Base-by-base conservation (phyloP, 1,140 invertebrate genomes). In the Trichomalopsis sarcophagae region DNA sequence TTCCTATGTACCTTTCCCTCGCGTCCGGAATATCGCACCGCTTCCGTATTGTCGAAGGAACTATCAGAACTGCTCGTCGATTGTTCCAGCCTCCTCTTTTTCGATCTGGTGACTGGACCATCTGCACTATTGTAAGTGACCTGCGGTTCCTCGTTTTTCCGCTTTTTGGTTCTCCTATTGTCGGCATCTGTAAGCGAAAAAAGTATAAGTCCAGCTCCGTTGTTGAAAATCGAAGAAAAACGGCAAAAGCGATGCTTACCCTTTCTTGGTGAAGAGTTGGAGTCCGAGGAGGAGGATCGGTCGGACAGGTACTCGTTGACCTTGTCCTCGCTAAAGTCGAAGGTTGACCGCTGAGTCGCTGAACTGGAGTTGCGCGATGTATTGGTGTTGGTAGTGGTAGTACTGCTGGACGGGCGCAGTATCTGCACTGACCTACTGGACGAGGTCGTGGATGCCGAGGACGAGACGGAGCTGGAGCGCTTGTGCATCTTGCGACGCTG, bases 401-500 rank as follows among this genome's bases (percentile, higher is more conserved):
- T 4, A 80, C 85, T 80, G 79, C 89, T 91, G 0, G 91, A 88
- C 4, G 86, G 88, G 74, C 87, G 84, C 1, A 90, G 27, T 0
- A 87, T 40, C 40, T 90, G 90, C 2, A 88, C 78, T 10, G 91
- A 91, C 0, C 87, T 82, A 10, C 84, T 87, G 11, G 89, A 91
- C 30, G 92, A 93, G 44, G 92, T 90, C 14, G 89, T 89, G 40
- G 92, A 93, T 10, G 91, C 88, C 7, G 92, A 89, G 0, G 92
- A 93, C 23, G 92, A 93, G 0, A 89, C 87, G 10, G 94, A 94
- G 80, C 94, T 93, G 0, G 94, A 94, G 40, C 94, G 94, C 88
- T 96, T 95, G 87, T 96, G 96, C 83, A 95, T 90, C 88, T 96
- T 95, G 11, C 96, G 91, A 40, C 96, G 92, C 90, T 96, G 95